Base-by-base conservation (phyloP, 2,888 invertebrate species). In the Orchestes rusci region DNA sequence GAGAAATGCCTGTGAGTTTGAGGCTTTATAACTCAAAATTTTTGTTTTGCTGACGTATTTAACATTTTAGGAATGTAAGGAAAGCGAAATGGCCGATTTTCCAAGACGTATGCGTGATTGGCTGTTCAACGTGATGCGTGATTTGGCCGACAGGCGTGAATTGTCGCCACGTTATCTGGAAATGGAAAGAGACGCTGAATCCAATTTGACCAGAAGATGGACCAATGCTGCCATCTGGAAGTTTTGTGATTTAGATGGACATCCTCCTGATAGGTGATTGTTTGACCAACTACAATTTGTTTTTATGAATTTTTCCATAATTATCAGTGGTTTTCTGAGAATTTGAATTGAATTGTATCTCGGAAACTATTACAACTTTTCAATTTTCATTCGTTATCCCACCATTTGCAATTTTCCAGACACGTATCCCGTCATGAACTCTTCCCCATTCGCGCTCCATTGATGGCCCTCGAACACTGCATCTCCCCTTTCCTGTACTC, bases 71-170 rank as follows among this genome's bases (percentile, higher is more conserved):
- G 77, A 80, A 58, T 95, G 95, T 70, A 73, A 74, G 13, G 79
- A 82, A 41, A 86, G 84, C 55, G 92, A 95, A 70, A 85, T 92
- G 84, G 73, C 82, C 31, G 94, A 95, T 74, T 97, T 96, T 72
- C 95, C 95, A 39, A 79, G 89, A 37, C 83, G 96, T 64, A 95
- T 97, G 94, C 83, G 93, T 55, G 94, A 96, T 68, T 97, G 96
- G 96, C 81, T 97, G 39, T 95, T 92, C 77, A 92, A 93, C 78
- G 87, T 96, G 53, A 93, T 94, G 93, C 81, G 90, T 56, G 92
- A 93, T 71, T 73, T 93, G 71, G 93, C 93, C 44, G 89, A 90
- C 69, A 80, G 91, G 50, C 77, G 84, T 61, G 90, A 91, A 69
- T 74, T 92, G 27, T 79, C 83, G 12, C 77, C 84, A 39, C 84